phyloP scores from a whole-genome alignment of 2,797 vertebrate species.

The Molossus molossus region DNA sequence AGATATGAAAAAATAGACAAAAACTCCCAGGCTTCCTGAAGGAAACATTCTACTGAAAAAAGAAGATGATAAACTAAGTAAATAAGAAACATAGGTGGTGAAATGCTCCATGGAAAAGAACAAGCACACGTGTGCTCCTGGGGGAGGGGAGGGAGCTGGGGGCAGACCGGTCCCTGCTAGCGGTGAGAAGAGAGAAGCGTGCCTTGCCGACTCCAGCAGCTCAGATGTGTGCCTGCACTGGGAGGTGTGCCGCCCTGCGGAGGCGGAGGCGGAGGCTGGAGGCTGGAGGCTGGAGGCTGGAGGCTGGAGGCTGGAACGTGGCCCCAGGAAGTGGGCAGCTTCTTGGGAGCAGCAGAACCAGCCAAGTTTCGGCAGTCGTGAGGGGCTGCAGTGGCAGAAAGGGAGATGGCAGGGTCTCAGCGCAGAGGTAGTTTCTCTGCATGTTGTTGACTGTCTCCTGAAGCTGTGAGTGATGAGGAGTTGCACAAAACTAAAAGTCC shows the following conservation, averaged over 20 bases:
- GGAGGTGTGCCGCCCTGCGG: too few relatives aligned
- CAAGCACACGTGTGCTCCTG: neutral
- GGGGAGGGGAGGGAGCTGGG: neutral
- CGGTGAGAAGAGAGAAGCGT: neutral
- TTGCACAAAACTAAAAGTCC: neutral
- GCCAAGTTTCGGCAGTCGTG: neutral
- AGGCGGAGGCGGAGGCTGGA: neutral
- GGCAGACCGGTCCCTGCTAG: neutral
- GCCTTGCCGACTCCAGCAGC: too few relatives aligned
- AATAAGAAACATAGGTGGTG: conserved; percentile 4
- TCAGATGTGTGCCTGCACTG: neutral
- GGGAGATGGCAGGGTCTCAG: neutral
- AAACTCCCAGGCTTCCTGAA: neutral
- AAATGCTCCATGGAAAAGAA: neutral
- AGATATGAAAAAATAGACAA: neutral
- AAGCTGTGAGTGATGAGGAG: neutral
- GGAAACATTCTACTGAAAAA: neutral
- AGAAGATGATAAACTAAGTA: conserved; percentile 12
- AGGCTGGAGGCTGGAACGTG: neutral
- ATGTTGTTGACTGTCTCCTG: neutral
- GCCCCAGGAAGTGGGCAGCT: neutral
- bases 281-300: neutral
- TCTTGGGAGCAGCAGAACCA: neutral
- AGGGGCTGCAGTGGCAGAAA: neutral
- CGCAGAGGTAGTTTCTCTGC: neutral